Conservation (phyloP, 2,888 invertebrate genomes). For the Ischnura elegans region DNA sequence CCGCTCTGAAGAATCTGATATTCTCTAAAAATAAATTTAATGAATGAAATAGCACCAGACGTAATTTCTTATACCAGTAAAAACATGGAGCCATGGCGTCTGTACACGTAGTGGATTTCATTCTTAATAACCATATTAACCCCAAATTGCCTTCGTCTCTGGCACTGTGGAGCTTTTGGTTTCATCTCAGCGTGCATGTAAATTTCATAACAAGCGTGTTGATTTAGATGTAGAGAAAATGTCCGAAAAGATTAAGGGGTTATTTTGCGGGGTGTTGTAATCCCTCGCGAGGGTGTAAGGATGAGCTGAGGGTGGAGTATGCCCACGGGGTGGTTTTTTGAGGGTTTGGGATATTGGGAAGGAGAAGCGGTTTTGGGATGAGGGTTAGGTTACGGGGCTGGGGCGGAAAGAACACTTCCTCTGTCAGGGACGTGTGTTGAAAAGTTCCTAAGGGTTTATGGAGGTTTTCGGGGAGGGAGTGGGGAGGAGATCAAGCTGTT, state of each 20-base stretch:
- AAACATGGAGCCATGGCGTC: too few species aligned
- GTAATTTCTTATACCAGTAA: too few species aligned
- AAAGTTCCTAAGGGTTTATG: conserved; percentile 25
- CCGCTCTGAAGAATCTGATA: too few species aligned
- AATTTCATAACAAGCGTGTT: neutral
- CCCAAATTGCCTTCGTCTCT: too few species aligned
- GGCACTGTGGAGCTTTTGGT: too few species aligned
- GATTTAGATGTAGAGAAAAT: neutral
- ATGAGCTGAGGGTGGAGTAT: neutral
- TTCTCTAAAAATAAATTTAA: too few species aligned
- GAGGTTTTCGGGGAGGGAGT: neutral
- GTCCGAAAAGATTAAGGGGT: neutral
- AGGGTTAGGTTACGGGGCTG: too few species aligned
- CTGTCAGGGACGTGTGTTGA: neutral
- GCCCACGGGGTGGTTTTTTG: neutral
- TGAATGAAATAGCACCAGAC: too few species aligned
- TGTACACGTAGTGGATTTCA: too few species aligned
- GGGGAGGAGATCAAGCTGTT: neutral
- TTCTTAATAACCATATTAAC: too few species aligned
- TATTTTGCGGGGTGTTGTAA: neutral
- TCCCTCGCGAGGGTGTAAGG: neutral
- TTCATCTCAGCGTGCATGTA: too few species aligned
- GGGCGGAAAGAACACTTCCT: neutral
- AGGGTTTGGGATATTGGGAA: neutral
- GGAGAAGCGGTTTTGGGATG: neutral